phyloP scores from a whole-genome alignment of 2,888 invertebrate species.

The Morpho deidamia region DNA sequence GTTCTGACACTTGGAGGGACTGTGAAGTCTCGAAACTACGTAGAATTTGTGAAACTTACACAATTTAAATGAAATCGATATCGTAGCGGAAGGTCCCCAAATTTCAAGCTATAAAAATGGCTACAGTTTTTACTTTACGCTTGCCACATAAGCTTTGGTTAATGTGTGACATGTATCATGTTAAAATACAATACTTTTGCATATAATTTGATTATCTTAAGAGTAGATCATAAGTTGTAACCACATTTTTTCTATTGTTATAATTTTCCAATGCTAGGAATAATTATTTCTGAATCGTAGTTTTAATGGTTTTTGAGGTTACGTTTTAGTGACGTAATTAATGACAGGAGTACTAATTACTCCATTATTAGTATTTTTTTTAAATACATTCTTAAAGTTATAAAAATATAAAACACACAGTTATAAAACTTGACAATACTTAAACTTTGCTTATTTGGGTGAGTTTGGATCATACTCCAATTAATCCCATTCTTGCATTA shows the following conservation, averaged over 20 bases:
- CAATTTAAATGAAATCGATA: slow-evolving; percentile 60
- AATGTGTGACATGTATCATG: slow-evolving; percentile 67
- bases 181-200: slow-evolving; percentile 55
- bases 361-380: slow-evolving; percentile 8
- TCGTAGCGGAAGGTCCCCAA: slow-evolving; percentile 43
- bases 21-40: slow-evolving; percentile 54
- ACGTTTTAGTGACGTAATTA: slow-evolving; percentile 43
- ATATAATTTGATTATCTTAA: slow-evolving; percentile 39
- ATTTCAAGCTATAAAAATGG: slow-evolving; percentile 54
- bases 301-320: slow-evolving; percentile 50
- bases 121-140: slow-evolving; percentile 55
- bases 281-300: slow-evolving; percentile 6
- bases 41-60: slow-evolving; percentile 37
- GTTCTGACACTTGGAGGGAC: slow-evolving; percentile 73
- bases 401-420: too few species aligned
- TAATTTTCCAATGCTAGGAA: background rate
- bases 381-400: background rate
- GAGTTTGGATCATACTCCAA: too few species aligned
- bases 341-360: slow-evolving; percentile 24
- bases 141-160: slow-evolving; percentile 73
- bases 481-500: too few species aligned
- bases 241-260: background rate
- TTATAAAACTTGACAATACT: too few species aligned
- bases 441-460: too few species aligned
- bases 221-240: slow-evolving; percentile 16